A percentile compares a stretch with the other conserved stretches of the same genome.
These are phyloP conservation scores for Sebastes iracundus DNA, from an alignment of 2,797 vertebrate genomes.

Conservation along the genomic window DNA sequence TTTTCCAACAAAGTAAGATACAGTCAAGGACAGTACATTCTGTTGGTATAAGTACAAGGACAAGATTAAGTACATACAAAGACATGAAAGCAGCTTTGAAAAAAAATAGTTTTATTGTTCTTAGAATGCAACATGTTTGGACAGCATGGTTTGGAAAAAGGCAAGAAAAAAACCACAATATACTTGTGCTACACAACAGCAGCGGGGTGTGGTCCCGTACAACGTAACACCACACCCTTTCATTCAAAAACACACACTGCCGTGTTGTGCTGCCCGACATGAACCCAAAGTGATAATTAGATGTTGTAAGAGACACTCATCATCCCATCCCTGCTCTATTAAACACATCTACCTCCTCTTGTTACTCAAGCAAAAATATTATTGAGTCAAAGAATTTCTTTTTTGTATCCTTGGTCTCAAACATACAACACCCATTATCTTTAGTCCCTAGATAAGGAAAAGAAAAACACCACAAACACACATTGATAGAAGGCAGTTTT, in stretches of 20 bases:
- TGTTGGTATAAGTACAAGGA: neutral
- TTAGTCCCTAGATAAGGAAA: neutral
- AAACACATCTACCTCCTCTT: neutral
- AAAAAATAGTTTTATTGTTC: constrained; percentile 71
- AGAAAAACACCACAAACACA: neutral
- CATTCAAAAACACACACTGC: neutral
- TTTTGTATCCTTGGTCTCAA: neutral
- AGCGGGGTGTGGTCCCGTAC: constrained; percentile 7
- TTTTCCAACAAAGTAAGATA: neutral
- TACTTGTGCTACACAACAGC: constrained; percentile 40
- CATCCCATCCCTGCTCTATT: neutral
- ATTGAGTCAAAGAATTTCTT: neutral
- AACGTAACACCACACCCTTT: neutral
- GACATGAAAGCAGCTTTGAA: neutral
- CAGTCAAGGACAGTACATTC: neutral
- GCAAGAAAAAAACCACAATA: neutral
- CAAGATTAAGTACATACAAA: neutral
- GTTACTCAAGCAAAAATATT: neutral
- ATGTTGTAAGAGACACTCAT: neutral
- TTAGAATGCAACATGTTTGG: constrained; percentile 44
- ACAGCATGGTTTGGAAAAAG: constrained; percentile 32
- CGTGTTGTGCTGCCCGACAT: neutral
- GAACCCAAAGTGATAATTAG: neutral
- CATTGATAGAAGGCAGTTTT: neutral
- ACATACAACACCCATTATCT: neutral